A percentile compares a stretch with the other conserved stretches of the same genome.
Conservation (phyloP, 2,888 invertebrate genomes). For the Trichogramma evanescens region DNA sequence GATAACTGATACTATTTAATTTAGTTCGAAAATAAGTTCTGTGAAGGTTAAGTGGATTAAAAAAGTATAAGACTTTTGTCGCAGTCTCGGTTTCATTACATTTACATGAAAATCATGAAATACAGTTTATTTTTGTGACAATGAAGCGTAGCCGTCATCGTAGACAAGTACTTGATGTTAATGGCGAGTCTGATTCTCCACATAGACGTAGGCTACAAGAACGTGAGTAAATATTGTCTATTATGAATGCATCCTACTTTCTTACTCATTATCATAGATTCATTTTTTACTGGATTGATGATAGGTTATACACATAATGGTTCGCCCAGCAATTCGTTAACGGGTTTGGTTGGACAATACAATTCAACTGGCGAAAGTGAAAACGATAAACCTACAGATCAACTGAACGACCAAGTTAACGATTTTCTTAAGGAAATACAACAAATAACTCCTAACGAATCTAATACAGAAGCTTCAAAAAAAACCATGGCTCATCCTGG, state of each 20-base stretch:
- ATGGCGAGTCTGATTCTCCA: conserved; percentile 33
- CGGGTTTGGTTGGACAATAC: conserved; percentile 40
- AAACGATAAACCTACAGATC: conserved; percentile 28
- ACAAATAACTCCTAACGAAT: conserved; percentile 36
- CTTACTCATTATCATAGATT: background rate
- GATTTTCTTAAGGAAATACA: conserved; percentile 45
- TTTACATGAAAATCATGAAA: too few species aligned
- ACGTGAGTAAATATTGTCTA: conserved; percentile 7
- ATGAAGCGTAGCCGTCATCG: conserved; percentile 40
- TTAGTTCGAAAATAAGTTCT: too few species aligned
- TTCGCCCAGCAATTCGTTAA: conserved; percentile 36
- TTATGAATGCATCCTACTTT: background rate
- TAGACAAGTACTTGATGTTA: conserved; percentile 37
- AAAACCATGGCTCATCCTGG: conserved; percentile 13
- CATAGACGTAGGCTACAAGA: conserved; percentile 36
- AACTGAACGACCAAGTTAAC: conserved; percentile 41
- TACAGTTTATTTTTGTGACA: background rate
- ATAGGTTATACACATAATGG: conserved; percentile 33
- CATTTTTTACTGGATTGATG: background rate
- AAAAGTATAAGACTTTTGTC: too few species aligned
- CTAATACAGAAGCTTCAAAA: conserved; percentile 13
- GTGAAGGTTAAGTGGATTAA: too few species aligned
- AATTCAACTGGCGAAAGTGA: conserved; percentile 43
- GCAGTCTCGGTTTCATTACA: too few species aligned
- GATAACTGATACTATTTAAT: too few species aligned